These are phyloP conservation scores for Drosophila prosaltans DNA, from an alignment of 1,140 invertebrate species.

Conservation along the genomic window DNA sequence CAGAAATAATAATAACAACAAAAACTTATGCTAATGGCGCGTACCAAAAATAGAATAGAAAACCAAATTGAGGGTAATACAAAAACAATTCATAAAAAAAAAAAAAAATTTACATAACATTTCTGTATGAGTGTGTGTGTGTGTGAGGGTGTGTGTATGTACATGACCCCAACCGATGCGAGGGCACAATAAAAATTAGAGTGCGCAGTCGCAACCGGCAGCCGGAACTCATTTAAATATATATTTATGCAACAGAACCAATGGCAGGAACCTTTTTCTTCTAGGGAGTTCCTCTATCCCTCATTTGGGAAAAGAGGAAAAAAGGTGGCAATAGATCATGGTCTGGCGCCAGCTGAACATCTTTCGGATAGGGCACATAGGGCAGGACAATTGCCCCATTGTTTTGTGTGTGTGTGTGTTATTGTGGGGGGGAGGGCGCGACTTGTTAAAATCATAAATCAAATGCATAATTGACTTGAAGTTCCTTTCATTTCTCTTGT, in stretches of 20 bases:
- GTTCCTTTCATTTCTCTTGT: constrained; percentile 10
- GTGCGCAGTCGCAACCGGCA: constrained; percentile 61
- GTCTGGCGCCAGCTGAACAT: constrained; percentile 11
- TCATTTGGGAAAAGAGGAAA: background rate
- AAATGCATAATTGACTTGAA: constrained; percentile 57
- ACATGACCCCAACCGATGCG: constrained; percentile 19
- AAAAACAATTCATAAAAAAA: constrained; percentile 74
- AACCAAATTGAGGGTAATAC: constrained; percentile 7
- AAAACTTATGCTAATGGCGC: constrained; percentile 76
- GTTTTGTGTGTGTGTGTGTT: background rate
- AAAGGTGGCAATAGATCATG: constrained; percentile 62
- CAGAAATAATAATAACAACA: constrained; percentile 37
- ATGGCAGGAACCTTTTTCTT: constrained; percentile 40
- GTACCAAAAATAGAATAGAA: constrained; percentile 57
- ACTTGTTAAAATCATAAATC: constrained; percentile 68
- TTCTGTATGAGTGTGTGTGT: background rate
- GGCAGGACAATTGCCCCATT: constrained; percentile 14
- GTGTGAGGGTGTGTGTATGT: background rate
- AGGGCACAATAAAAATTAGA: constrained; percentile 70
- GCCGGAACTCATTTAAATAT: constrained; percentile 8
- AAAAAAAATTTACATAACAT: constrained; percentile 63
- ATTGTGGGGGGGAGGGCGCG: constrained; percentile 14
- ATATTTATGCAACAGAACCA: constrained; percentile 20
- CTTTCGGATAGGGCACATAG: background rate
- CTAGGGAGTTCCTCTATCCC: constrained; percentile 25